These are phyloP conservation scores for Coreoperca whiteheadi DNA, from an alignment of 2,113 vertebrate species.

Conservation along the genomic window DNA sequence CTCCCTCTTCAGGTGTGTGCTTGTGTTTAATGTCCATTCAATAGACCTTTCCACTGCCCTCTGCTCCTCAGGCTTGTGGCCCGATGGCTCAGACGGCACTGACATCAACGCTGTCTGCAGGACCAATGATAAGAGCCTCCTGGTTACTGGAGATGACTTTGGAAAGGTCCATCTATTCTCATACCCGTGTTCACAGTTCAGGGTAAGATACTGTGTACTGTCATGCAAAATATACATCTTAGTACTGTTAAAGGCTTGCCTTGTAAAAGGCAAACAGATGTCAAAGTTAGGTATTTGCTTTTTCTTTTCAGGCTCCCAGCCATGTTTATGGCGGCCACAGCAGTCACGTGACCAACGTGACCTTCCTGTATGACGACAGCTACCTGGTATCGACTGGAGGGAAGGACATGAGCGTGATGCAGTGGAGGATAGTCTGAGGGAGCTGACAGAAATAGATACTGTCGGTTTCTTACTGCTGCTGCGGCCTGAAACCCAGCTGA, in stretches of 20 bases:
- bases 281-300: background rate
- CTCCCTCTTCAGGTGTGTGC: background rate
- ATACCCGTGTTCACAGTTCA: conserved; percentile 94
- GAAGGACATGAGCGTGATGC: conserved; percentile 98
- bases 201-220: conserved; percentile 84
- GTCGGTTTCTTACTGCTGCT: conserved; percentile 29
- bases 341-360: conserved; percentile 98
- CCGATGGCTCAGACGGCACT: conserved; percentile 96
- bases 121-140: conserved; percentile 88
- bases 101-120: conserved; percentile 95
- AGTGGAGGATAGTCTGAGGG: conserved; percentile 95
- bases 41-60: background rate
- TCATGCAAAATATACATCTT: background rate
- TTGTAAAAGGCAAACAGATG: background rate
- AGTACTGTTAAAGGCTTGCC: background rate
- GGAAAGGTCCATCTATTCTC: conserved; percentile 98
- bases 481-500: conserved; percentile 4
- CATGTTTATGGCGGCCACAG: conserved; percentile 94
- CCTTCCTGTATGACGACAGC: conserved; percentile 93
- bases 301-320: conserved; percentile 90
- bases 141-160: conserved; percentile 96
- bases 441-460: conserved; percentile 11
- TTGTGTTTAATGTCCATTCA: background rate
- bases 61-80: conserved; percentile 91
- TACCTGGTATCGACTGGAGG: conserved; percentile 97